phyloP scores from a whole-genome alignment of 2,113 vertebrate species.

The Lophotis ruficrista region DNA sequence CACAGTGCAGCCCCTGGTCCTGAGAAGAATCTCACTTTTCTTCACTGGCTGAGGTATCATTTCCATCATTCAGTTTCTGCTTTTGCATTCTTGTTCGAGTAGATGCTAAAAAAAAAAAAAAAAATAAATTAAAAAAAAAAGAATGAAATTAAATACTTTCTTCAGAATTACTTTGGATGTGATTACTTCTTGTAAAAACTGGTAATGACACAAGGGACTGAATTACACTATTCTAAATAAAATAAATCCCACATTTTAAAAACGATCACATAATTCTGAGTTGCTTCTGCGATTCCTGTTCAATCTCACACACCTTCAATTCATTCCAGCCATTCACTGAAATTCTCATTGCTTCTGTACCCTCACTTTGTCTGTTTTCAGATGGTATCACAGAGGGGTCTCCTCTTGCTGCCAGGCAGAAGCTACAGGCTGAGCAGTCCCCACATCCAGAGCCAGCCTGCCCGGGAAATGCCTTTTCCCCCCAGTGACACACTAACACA shows the following conservation, averaged over 20 bases:
- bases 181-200: background rate
- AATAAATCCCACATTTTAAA: background rate
- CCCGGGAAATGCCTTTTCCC: background rate
- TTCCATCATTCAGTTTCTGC: slow-evolving; percentile 90
- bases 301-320: background rate
- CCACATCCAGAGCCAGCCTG: background rate
- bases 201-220: background rate
- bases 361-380: background rate
- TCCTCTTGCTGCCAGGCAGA: accelerated
- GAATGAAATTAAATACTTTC: background rate
- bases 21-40: slow-evolving; percentile 73
- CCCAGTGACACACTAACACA: background rate
- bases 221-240: background rate
- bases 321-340: background rate
- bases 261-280: background rate
- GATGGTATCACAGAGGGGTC: accelerated
- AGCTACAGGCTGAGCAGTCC: background rate
- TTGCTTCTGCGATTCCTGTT: background rate
- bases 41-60: slow-evolving; percentile 80
- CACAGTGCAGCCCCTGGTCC: background rate
- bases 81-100: slow-evolving; percentile 94
- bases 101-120: slow-evolving; percentile 78
- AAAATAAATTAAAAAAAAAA: background rate
- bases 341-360: background rate
- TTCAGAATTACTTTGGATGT: background rate